Evolutionary conservation across 2,113 vertebrate species (phyloP), one percentile per base, ranked within the genome.

Genomic region (Dendrocopos noguchii): DNA sequence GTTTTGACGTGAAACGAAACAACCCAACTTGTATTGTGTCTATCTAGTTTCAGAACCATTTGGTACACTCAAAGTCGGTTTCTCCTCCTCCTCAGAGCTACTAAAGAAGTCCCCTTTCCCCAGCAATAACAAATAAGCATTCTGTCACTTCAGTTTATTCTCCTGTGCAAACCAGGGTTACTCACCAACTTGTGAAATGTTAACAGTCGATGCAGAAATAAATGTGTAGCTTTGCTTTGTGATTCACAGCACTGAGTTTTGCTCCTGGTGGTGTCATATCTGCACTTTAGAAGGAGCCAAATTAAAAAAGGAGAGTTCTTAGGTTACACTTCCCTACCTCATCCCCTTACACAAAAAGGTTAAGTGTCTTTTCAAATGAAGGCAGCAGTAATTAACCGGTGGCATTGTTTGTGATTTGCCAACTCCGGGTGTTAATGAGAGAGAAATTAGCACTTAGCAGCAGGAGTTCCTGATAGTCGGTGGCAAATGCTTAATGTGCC

Each of bases 331-430:
- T 94, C 28, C n/a, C 50, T 87, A 76, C 77, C 68, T 91, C 76
- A 78, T 93, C 75, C 55, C 60, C 47, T 63, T 90, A 56, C 73
- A 88, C 73, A 95, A 73, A 91, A 95, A 96, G 92, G 93, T 96
- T 97, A 97, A 96, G 74, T 94, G 92, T 92, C 93, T 91, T 96
- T 96, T 94, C 94, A 96, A 75, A 96, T 97, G 94, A 97, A 95
- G 92, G 93, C 83, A 95, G 88, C 84, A 95, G 90, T 97, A 97
- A 96, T 97, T 96, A 97, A 96, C 94, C 83, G 86, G 81, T 80
- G 86, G 56, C 90, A 92, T 96, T 97, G 90, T 97, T 96, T 96
- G 93, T 94, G 92, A 96, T 97, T 97, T 96, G 90, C 94, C 94
- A 84, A 66, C 92, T 96, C 88, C 82, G 84, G 60, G 86, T 15